Evolutionary conservation across 2,797 vertebrate species (phyloP).

Genomic region (Cyclopterus lumpus): DNA sequence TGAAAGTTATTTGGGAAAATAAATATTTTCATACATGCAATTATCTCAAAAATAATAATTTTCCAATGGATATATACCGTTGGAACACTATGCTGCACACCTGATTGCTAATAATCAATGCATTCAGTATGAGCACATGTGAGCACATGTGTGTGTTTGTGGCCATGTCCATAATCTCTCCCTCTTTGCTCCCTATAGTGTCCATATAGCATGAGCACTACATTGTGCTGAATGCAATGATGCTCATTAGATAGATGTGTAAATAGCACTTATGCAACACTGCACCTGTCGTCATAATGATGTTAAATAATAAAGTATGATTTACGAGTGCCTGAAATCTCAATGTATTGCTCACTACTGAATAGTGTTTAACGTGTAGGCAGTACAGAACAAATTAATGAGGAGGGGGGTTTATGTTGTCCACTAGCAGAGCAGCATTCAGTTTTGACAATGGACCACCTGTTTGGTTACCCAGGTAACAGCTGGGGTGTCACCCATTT

Average conservation of each 20-base stretch:
- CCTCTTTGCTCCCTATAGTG: not conserved
- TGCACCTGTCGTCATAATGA: not conserved
- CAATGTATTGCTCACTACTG: not conserved
- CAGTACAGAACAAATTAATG: not conserved
- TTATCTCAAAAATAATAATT: not conserved
- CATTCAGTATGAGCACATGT: conserved; percentile 3
- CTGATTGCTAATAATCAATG: conserved; percentile 6
- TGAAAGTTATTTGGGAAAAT: not conserved
- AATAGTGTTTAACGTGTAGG: not conserved
- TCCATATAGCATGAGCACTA: not conserved
- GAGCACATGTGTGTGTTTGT: not conserved
- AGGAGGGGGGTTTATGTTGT: not conserved
- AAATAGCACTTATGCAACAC: not conserved
- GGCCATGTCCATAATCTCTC: not conserved
- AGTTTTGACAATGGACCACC: conserved; percentile 53
- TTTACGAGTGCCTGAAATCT: not conserved
- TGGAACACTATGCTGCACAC: not conserved
- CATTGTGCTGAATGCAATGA: not conserved
- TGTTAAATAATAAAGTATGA: not conserved
- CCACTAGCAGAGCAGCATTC: conserved; percentile 47
- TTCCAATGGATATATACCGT: not conserved
- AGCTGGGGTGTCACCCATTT: not conserved
- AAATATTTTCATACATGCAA: not conserved
- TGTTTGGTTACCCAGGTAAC: conserved; percentile 68
- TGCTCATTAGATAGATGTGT: not conserved